Evolutionary conservation across 2,113 vertebrate genomes (phyloP).

Genomic region (Pachyramphus minor): DNA sequence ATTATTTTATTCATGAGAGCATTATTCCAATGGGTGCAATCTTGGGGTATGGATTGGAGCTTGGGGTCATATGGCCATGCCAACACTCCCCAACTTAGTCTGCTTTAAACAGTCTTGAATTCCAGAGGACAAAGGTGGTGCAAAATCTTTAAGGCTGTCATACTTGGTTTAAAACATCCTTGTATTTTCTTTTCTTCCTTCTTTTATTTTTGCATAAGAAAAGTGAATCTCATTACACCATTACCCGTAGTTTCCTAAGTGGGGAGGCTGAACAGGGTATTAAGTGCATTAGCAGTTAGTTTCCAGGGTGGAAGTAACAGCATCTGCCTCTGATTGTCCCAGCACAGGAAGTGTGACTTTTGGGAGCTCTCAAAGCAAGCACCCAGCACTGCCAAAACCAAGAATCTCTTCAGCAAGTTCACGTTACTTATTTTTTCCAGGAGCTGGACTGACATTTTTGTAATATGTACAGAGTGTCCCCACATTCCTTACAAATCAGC

Average conservation of each 20-base stretch:
- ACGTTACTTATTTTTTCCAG: neutral
- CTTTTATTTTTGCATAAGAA: neutral
- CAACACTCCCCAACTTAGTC: neutral
- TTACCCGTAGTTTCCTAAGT: neutral
- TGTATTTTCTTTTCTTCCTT: neutral
- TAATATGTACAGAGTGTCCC: neutral
- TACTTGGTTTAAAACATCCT: neutral
- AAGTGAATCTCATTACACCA: neutral
- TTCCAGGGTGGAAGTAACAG: constrained; percentile 21
- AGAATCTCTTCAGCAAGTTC: neutral
- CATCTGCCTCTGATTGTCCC: neutral
- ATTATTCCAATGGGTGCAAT: neutral
- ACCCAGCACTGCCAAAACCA: neutral
- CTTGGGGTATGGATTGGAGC: neutral
- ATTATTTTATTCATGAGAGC: constrained; percentile 4
- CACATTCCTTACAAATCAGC: neutral
- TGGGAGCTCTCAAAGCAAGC: neutral
- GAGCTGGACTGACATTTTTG: neutral
- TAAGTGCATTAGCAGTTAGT: neutral
- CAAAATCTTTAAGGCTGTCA: neutral
- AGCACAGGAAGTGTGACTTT: neutral
- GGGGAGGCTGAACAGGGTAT: neutral
- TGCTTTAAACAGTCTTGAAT: neutral
- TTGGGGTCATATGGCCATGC: neutral
- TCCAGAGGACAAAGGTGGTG: neutral